phyloP scores from a whole-genome alignment of 2,113 vertebrate genomes.

The Malurus cyaneus region DNA sequence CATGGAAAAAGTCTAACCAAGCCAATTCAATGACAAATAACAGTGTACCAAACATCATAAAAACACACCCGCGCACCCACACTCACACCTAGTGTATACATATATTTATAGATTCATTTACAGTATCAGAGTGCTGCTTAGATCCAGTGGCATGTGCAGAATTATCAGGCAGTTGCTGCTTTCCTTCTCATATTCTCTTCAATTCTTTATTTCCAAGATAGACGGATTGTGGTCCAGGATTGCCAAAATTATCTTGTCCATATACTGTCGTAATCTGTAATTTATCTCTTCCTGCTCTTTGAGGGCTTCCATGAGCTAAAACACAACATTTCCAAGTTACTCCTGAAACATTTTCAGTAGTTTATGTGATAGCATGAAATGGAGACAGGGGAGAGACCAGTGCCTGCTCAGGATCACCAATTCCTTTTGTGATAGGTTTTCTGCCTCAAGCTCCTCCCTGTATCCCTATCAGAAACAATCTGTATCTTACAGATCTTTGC shows the following conservation, averaged over 20 bases:
- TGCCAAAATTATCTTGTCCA: slow-evolving; percentile 98
- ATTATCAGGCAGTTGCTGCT: slow-evolving; percentile 48
- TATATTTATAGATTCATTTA: slow-evolving; percentile 71
- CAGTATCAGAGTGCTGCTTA: slow-evolving; percentile 62
- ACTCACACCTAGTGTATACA: slow-evolving; percentile 42
- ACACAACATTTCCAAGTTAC: not conserved
- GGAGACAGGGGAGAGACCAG: not conserved
- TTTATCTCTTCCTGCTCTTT: slow-evolving; percentile 99
- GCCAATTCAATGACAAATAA: slow-evolving; percentile 58
- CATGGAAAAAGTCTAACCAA: slow-evolving; percentile 54
- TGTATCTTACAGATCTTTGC: not conserved
- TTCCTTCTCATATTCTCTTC: slow-evolving; percentile 45
- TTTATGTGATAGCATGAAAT: not conserved
- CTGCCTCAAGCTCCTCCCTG: not conserved
- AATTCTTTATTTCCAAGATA: slow-evolving; percentile 96
- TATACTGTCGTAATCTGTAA: slow-evolving; percentile 91
- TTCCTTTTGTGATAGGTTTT: not conserved
- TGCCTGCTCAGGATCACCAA: not conserved
- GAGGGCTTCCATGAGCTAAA: slow-evolving; percentile 94
- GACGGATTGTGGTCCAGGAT: slow-evolving; percentile 98
- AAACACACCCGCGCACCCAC: slow-evolving; percentile 59
- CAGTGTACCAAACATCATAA: slow-evolving; percentile 62
- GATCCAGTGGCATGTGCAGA: slow-evolving; percentile 49
- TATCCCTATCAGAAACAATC: not conserved
- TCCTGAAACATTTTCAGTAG: not conserved